These are phyloP conservation scores for Glomeris maerens DNA, from an alignment of 1,140 invertebrate genomes.

Conservation along the genomic window DNA sequence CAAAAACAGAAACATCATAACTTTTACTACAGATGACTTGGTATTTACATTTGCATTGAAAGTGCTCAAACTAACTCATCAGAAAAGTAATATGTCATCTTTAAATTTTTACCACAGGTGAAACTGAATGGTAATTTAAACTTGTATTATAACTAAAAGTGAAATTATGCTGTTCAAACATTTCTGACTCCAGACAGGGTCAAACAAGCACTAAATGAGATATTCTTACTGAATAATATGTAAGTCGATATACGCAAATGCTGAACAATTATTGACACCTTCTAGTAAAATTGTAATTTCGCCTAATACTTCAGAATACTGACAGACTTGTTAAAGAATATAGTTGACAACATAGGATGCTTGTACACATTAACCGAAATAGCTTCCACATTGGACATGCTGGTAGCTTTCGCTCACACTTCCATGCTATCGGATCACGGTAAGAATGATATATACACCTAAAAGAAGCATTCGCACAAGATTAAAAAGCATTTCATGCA, in stretches of 20 bases:
- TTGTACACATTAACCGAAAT: constrained; percentile 66
- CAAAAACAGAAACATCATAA: constrained; percentile 42
- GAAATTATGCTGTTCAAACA: background rate
- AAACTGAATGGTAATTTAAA: constrained; percentile 27
- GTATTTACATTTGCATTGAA: constrained; percentile 26
- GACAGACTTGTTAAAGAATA: constrained; percentile 29
- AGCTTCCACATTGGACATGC: constrained; percentile 61
- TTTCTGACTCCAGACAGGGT: constrained; percentile 36
- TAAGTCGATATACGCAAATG: constrained; percentile 26
- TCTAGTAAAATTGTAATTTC: constrained; percentile 11
- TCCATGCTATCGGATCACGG: constrained; percentile 37
- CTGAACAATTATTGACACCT: background rate
- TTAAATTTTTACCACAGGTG: constrained; percentile 22
- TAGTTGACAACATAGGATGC: constrained; percentile 51
- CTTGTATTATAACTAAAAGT: constrained; percentile 7
- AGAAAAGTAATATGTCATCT: constrained; percentile 1
- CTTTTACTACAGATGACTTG: constrained; percentile 63
- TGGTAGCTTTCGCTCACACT: constrained; percentile 55
- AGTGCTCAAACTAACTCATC: too few species aligned
- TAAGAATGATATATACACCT: constrained; percentile 15
- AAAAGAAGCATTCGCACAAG: too few species aligned
- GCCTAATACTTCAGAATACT: constrained; percentile 30
- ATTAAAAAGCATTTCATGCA: background rate
- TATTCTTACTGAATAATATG: constrained; percentile 64
- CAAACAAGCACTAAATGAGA: constrained; percentile 55